Evolutionary conservation across 2,888 invertebrate species (phyloP).

Genomic region (Plagodis dolabraria): DNA sequence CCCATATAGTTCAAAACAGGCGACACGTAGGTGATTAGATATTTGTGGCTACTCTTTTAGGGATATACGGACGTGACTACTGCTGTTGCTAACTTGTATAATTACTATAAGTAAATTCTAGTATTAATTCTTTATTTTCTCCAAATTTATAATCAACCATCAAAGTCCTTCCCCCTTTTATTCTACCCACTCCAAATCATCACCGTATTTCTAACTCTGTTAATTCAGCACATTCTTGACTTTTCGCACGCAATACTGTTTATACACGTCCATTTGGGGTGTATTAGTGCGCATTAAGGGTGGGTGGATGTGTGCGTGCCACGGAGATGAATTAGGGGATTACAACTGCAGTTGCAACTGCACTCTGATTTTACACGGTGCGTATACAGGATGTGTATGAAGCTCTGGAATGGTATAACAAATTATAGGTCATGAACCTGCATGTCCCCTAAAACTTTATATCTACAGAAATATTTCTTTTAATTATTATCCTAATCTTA

Average conservation of each 20-base stretch:
- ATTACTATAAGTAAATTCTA: too few species aligned
- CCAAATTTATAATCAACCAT: too few species aligned
- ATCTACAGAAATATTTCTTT: not conserved
- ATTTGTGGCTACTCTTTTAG: too few species aligned
- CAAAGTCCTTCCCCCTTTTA: slow-evolving; percentile 1
- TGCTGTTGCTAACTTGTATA: too few species aligned
- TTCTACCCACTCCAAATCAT: slow-evolving; percentile 8
- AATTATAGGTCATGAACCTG: not conserved
- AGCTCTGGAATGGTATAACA: slow-evolving; percentile 18
- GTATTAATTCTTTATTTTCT: too few species aligned
- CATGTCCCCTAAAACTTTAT: not conserved
- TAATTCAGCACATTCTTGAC: slow-evolving; percentile 62
- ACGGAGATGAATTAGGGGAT: slow-evolving; percentile 82
- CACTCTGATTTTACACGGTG: slow-evolving; percentile 81
- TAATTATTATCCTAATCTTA: not conserved
- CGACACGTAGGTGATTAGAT: too few species aligned
- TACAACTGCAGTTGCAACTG: slow-evolving; percentile 81
- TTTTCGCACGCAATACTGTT: slow-evolving; percentile 79
- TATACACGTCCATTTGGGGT: slow-evolving; percentile 69
- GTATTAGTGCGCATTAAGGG: slow-evolving; percentile 69
- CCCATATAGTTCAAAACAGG: too few species aligned
- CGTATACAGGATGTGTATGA: slow-evolving; percentile 63
- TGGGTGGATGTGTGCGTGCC: slow-evolving; percentile 50
- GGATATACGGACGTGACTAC: too few species aligned
- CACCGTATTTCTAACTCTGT: not conserved